phyloP scores from a whole-genome alignment of 2,797 vertebrate species.

The Antennarius maculatus region DNA sequence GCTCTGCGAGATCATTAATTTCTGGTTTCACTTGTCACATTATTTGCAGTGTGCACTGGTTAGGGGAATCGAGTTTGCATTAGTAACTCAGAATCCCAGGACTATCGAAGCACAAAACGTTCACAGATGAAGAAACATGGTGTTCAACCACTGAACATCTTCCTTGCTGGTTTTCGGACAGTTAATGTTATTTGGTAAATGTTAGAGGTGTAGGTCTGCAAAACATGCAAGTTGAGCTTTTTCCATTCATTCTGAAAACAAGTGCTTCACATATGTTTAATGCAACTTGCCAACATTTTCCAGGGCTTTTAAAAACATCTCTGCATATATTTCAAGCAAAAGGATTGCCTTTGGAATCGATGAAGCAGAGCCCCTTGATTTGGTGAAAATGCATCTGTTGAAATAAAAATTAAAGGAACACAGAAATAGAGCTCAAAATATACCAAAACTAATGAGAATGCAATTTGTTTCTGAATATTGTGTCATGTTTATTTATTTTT shows the following conservation, averaged over 20 bases:
- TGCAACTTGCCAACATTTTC: too few relatives aligned
- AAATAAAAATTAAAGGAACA: too few relatives aligned
- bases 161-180: neutral
- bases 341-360: too few relatives aligned
- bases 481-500: too few relatives aligned
- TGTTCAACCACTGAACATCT: neutral
- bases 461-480: too few relatives aligned
- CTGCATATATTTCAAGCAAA: too few relatives aligned
- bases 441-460: too few relatives aligned
- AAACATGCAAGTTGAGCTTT: neutral
- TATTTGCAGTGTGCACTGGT: conserved; percentile 5
- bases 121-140: neutral
- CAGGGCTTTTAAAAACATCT: too few relatives aligned
- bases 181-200: neutral
- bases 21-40: conserved; percentile 13
- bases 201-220: neutral
- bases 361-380: too few relatives aligned
- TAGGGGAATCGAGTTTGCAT: conserved; percentile 1
- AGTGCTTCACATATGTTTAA: too few relatives aligned
- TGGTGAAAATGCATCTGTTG: too few relatives aligned
- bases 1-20: conserved; percentile 11
- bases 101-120: neutral
- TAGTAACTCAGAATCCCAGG: neutral
- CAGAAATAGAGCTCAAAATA: too few relatives aligned
- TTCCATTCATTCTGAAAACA: neutral